Base-by-base conservation (phyloP, 2,113 vertebrate species). In the Patagioenas fasciata region DNA sequence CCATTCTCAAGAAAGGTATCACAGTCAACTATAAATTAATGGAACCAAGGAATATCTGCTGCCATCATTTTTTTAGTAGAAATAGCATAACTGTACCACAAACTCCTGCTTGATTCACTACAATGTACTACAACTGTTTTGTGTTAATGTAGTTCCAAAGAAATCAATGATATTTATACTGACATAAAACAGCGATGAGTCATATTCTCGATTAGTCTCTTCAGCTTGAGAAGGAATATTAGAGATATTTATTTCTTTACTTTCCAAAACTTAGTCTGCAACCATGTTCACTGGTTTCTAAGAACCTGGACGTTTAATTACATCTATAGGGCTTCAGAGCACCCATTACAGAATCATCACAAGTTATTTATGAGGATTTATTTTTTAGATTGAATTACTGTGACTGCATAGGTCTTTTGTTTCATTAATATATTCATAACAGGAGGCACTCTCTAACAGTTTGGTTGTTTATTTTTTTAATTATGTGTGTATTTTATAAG, bases 141-240 rank as follows among this genome's bases (percentile, higher is more conserved):
- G 89, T 72, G 83, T 51, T 95, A 93, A 92, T 57, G 19, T 11
- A 69, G 34, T 67, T 92, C 65, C 53, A 93, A 79, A 77, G 81
- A 94, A 95, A 93, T 91, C 75, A 71, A 47, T 82, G 17, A 78
- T 75, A 81, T 91, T 95, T 95, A 87, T 89, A 60, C 29, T 69
- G 88, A 91, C 81, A 88, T 80, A 94, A 95, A 95, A 66, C 78
- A 87, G 57, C 3, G 2, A 28, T 95, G 83, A 96, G 78, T 95
- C 86, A 85, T 71, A 57, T 15, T 71, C 73, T 91, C 80, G 57
- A 69, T 89, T 92, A 86, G 38, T 24, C 38, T 86, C 69, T 79
- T 84, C 53, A 64, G 53, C 56, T 18, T 17, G 5, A 84, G 80
- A 86, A 74, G 16, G 11, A 95, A 44, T 75, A 72, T 51, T n/a